A percentile compares a stretch with the other conserved stretches of the same genome.
These are phyloP conservation scores for Conus betulinus DNA, from an alignment of 1,140 invertebrate genomes.

Conservation along the genomic window DNA sequence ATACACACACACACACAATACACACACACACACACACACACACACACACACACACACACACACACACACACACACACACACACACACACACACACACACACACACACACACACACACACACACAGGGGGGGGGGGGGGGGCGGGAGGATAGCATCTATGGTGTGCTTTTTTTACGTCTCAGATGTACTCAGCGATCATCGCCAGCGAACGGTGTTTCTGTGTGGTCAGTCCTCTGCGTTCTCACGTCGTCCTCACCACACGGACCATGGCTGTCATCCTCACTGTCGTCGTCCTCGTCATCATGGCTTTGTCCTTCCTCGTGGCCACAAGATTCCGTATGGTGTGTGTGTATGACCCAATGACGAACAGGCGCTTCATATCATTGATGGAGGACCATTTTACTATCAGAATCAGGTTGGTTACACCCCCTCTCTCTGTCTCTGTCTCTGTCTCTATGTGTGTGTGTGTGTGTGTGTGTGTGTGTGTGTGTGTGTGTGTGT, in stretches of 20 bases:
- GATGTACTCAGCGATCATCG: constrained; percentile 18
- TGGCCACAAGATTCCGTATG: background rate
- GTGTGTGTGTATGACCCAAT: background rate
- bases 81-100: no score
- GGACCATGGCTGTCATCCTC: constrained; percentile 32
- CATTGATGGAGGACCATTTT: background rate
- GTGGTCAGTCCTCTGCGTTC: constrained; percentile 28
- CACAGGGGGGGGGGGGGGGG: no score
- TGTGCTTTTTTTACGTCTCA: background rate
- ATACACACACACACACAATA: no score
- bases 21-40: no score
- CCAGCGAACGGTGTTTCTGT: constrained; percentile 31
- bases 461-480: no score
- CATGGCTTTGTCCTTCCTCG: background rate
- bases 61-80: no score
- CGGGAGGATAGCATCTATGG: no score
- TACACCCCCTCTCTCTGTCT: no score
- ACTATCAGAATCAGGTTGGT: background rate
- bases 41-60: no score
- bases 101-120: no score
- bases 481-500: no score
- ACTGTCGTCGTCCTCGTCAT: background rate
- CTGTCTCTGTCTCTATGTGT: no score
- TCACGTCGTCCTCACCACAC: background rate
- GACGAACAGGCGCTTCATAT: background rate